Base-by-base conservation (phyloP, 2,888 invertebrate genomes). In the Thyatira batis region DNA sequence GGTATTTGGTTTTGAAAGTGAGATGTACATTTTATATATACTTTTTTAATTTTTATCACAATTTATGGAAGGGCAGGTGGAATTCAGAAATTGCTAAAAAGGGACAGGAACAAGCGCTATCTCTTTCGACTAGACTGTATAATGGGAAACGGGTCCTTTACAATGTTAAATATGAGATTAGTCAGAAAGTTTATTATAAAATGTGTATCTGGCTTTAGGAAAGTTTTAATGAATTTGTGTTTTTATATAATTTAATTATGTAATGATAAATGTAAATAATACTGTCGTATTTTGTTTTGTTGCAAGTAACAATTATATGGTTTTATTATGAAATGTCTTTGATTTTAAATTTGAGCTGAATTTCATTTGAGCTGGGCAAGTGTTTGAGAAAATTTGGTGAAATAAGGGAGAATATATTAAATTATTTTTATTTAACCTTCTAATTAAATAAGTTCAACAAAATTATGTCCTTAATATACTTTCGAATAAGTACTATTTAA, bases 201-300 rank as follows among this genome's bases (percentile, higher is more conserved):
- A 53, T 62, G 69, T 61, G 70, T 33, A 30, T 51, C 45, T 28
- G 55, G 58, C 53, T 49, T 57, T 57, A 48, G 62, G 55, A 53
- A 45, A 63, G 57, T 71, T 71, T 63, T 50, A 44, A 61, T 61
- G 55, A 66, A 61, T 20, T 44, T 48, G 13, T 55, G 54, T 64
- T 65, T 63, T 62, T 63, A 67, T 58, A 55, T 63, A 48, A 27
- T 23, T 48, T 75, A 66, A 52, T 57, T 61, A 23, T 10, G 25
- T 45, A 45, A n/a, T 52, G 48, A 53, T 59, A 63, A 57, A 57
- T 78, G 79, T 78, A 78, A 60, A 78, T 77, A 78, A 72, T 74
- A 53, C 70, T 69, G 21, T 67, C 57, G 55, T 56, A 58, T 63
- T 51, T 54, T 53, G 46, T 59, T 67, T 60, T 65, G 67, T 67